Base-by-base conservation (phyloP, 2,797 vertebrate species). In the Mus caroli region DNA sequence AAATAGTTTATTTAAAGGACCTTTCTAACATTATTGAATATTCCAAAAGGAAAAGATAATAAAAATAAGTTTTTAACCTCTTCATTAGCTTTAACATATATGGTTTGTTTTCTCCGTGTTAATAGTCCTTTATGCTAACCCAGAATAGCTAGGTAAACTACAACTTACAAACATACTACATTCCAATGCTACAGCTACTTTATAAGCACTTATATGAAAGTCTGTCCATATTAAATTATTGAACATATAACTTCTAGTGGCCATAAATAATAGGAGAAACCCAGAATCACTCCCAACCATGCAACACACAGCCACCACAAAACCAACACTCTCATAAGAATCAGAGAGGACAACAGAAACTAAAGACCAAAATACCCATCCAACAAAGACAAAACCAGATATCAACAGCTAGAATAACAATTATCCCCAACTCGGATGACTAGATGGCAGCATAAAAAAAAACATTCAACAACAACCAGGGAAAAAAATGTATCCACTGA, bases 161-260 rank as follows among this genome's bases (percentile, higher is more conserved):
- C 7, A 28, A 92, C n/a, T 69, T 85, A 75, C 3, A 78, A 94
- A 31, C 6, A 60, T 46, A 71, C 64, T 77, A 62, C 82, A 94
- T 87, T 94, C 56, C 26, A 88, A 54, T 28, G 13, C 26, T 28
- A 31, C 26, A 64, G 20, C 31, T 90, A 37, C 58, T 37, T 94
- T 90, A 69, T 56, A 90, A 78, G 12, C 40, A 73, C 22, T 73
- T 78, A 67, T 64, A 83, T 90, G 24, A 88, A 95, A 94, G 84
- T 43, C 12, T 84, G 34, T 20, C 80, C 46, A 62, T 58, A 85
- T 85, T 90, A 62, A 62, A 62, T 90, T 64, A 85, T 28, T 64
- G 26, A 64, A 28, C 60, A 34, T 31, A 79, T 34, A 79, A n/a
- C 6, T 7, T 9, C 31, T 79, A 79, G 52, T 22, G 19, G 17